These are phyloP conservation scores for Lasioglossum figueresi DNA, from an alignment of 2,888 invertebrate genomes.

Conservation along the genomic window DNA sequence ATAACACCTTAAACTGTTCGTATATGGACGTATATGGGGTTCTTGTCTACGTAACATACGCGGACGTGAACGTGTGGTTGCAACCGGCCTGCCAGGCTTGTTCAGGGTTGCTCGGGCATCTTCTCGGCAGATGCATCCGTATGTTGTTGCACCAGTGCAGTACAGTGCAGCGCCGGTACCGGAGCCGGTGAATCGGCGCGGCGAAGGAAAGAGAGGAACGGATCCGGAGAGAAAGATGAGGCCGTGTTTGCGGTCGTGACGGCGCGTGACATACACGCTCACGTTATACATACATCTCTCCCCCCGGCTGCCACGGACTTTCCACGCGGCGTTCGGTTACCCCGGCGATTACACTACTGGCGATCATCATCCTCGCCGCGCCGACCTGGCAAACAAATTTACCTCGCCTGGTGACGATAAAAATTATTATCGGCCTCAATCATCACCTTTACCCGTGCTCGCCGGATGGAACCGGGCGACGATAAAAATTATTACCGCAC, in stretches of 20 bases:
- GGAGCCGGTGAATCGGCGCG: neutral
- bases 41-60: slow-evolving; percentile 31
- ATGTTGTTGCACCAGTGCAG: slow-evolving; percentile 17
- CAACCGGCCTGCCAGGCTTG: slow-evolving; percentile 25
- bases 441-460: slow-evolving; percentile 23
- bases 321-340: slow-evolving; percentile 69
- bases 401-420: slow-evolving; percentile 45
- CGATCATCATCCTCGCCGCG: slow-evolving; percentile 62
- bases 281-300: slow-evolving; percentile 71
- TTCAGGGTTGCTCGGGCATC: slow-evolving; percentile 49
- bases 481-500: slow-evolving; percentile 45
- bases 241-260: slow-evolving; percentile 76
- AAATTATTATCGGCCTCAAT: slow-evolving; percentile 59
- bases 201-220: slow-evolving; percentile 45
- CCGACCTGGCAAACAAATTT: slow-evolving; percentile 47
- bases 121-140: slow-evolving; percentile 35
- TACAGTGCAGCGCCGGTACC: neutral
- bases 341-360: slow-evolving; percentile 65
- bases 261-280: slow-evolving; percentile 77
- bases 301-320: slow-evolving; percentile 56
- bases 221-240: slow-evolving; percentile 70
- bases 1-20: slow-evolving; percentile 70
- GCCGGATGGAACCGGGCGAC: slow-evolving; percentile 28
- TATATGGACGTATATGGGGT: slow-evolving; percentile 42
- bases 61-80: slow-evolving; percentile 23